phyloP scores from a whole-genome alignment of 2,113 vertebrate genomes.

The Tautogolabrus adspersus region DNA sequence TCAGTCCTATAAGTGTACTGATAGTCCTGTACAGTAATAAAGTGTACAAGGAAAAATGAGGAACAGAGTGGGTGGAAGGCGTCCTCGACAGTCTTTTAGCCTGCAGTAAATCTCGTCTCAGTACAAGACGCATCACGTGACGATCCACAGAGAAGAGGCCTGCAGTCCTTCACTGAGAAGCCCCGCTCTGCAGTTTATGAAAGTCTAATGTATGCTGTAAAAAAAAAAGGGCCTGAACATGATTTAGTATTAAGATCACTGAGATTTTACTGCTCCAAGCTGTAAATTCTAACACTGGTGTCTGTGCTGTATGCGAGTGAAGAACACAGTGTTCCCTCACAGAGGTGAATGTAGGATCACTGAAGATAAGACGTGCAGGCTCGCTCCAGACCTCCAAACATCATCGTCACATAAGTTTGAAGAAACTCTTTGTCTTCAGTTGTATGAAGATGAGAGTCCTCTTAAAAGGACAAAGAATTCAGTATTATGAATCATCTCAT shows the following conservation, averaged over 20 bases:
- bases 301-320: background rate
- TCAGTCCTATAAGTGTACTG: background rate
- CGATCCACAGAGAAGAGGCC: constrained; percentile 14
- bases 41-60: background rate
- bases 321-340: background rate
- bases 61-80: background rate
- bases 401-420: background rate
- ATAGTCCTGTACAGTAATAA: background rate
- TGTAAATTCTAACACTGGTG: background rate
- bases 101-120: constrained; percentile 19
- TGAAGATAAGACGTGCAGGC: background rate
- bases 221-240: background rate
- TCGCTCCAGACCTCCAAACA: background rate
- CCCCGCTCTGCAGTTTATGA: constrained; percentile 23
- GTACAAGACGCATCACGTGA: background rate
- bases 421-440: too few species aligned
- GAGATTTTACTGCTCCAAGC: constrained; percentile 1
- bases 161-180: constrained; percentile 27
- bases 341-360: background rate
- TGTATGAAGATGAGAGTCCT: background rate
- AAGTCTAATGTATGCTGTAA: constrained; percentile 43
- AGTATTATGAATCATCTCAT: background rate
- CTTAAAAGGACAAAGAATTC: background rate
- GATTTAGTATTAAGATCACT: constrained; percentile 1
- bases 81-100: background rate